These are phyloP conservation scores for Laupala kohalensis DNA, from an alignment of 1,140 invertebrate genomes.

Conservation along the genomic window DNA sequence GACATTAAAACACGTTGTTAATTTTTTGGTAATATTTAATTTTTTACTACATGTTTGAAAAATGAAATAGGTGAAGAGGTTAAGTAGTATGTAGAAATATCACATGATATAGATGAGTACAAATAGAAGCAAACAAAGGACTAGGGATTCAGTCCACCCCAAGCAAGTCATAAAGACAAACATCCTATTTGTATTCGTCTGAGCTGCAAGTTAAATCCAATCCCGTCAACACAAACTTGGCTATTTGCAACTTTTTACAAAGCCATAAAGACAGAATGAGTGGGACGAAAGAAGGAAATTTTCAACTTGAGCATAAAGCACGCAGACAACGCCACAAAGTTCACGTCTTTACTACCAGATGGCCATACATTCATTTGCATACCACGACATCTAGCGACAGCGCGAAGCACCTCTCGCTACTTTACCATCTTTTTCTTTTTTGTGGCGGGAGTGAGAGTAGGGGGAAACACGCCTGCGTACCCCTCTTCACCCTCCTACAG, in stretches of 20 bases:
- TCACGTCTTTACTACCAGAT: neutral
- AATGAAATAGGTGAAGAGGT: too few species aligned
- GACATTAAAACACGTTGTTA: too few species aligned
- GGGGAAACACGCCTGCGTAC: too few species aligned
- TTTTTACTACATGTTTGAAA: too few species aligned
- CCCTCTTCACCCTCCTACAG: neutral
- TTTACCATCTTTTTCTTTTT: neutral
- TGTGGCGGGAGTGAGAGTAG: neutral
- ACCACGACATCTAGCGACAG: neutral
- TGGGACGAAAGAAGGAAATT: neutral
- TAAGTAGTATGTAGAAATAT: too few species aligned
- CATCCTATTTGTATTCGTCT: neutral
- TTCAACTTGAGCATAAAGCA: neutral
- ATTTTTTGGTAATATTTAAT: too few species aligned
- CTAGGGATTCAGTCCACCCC: too few species aligned
- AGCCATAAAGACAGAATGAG: neutral
- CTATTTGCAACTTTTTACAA: neutral
- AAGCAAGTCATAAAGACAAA: neutral
- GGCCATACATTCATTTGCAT: neutral
- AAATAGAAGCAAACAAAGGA: too few species aligned
- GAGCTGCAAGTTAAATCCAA: neutral
- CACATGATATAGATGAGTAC: too few species aligned
- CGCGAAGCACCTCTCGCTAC: neutral
- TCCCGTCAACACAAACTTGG: neutral
- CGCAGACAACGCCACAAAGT: neutral